Percentiles rank a stretch among this genome's conserved stretches.
Evolutionary conservation across 2,113 vertebrate species (phyloP).

Genomic region (Spea bombifrons): DNA sequence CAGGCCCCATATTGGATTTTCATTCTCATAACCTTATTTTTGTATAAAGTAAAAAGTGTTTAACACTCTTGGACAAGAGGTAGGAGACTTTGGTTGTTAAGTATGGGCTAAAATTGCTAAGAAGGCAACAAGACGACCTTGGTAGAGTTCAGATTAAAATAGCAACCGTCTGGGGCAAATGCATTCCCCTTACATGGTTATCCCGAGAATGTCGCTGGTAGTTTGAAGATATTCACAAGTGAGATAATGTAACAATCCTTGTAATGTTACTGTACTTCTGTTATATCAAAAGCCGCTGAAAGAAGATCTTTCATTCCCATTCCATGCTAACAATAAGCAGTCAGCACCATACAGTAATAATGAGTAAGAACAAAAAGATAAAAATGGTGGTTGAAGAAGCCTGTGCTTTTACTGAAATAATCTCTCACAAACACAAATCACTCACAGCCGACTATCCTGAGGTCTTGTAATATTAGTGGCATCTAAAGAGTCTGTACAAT

Average conservation of each 20-base stretch:
- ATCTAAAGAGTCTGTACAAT: too few relatives aligned
- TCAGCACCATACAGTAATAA: background rate
- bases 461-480: too few relatives aligned
- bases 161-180: constrained; percentile 5
- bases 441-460: too few relatives aligned
- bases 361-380: background rate
- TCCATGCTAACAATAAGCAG: background rate
- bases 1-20: too few relatives aligned
- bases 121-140: background rate
- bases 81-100: too few relatives aligned
- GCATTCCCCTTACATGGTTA: constrained; percentile 10
- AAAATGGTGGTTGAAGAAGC: background rate
- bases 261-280: background rate
- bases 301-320: background rate
- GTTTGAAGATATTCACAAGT: background rate
- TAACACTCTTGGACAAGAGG: too few relatives aligned
- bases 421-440: background rate
- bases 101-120: too few relatives aligned
- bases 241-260: background rate
- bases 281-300: background rate
- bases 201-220: background rate
- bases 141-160: constrained; percentile 13
- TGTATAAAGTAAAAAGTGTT: too few relatives aligned
- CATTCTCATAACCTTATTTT: too few relatives aligned
- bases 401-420: background rate